Percentiles rank a stretch among this genome's conserved stretches.
phyloP scores from a whole-genome alignment of 1,140 invertebrate genomes.

The Cydia pomonella region DNA sequence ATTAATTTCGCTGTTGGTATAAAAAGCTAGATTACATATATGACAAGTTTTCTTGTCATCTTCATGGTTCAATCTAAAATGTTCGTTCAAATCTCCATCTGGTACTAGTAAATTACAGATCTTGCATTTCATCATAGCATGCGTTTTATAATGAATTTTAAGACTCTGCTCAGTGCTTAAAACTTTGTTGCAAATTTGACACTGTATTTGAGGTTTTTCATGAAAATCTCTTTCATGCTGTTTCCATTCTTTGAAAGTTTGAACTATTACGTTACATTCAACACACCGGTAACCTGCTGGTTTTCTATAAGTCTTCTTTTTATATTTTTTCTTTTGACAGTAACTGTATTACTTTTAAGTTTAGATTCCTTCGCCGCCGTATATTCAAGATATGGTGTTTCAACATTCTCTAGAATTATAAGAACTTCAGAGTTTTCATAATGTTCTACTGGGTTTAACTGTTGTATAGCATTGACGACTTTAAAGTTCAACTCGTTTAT shows the following conservation, averaged over 20 bases:
- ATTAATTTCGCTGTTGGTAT: slow-evolving; percentile 37
- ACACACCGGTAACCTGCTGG: slow-evolving; percentile 2
- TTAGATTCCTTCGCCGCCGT: neutral
- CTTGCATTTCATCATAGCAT: slow-evolving; percentile 42
- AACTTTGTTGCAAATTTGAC: slow-evolving; percentile 44
- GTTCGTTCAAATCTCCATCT: slow-evolving; percentile 41
- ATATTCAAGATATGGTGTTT: slow-evolving; percentile 5
- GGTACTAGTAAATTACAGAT: slow-evolving; percentile 41
- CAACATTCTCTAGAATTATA: slow-evolving; percentile 31
- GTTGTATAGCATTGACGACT: slow-evolving; percentile 39
- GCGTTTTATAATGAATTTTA: slow-evolving; percentile 45
- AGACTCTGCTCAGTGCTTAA: slow-evolving; percentile 43
- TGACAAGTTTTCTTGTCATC: slow-evolving; percentile 41
- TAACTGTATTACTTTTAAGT: slow-evolving; percentile 26
- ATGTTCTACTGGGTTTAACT: neutral
- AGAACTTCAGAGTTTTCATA: slow-evolving; percentile 30
- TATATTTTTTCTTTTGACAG: slow-evolving; percentile 19
- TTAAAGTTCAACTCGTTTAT: slow-evolving; percentile 42
- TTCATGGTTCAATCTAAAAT: slow-evolving; percentile 43
- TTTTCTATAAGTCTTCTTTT: slow-evolving; percentile 21
- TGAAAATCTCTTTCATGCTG: slow-evolving; percentile 45
- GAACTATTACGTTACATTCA: slow-evolving; percentile 42
- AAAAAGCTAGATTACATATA: slow-evolving; percentile 45
- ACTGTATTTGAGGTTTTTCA: slow-evolving; percentile 35
- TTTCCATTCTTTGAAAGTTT: slow-evolving; percentile 40